Evolutionary conservation across 2,888 invertebrate genomes (phyloP), one percentile per base, ranked within the genome.

Genomic region (Megaustenia siamemsis): DNA sequence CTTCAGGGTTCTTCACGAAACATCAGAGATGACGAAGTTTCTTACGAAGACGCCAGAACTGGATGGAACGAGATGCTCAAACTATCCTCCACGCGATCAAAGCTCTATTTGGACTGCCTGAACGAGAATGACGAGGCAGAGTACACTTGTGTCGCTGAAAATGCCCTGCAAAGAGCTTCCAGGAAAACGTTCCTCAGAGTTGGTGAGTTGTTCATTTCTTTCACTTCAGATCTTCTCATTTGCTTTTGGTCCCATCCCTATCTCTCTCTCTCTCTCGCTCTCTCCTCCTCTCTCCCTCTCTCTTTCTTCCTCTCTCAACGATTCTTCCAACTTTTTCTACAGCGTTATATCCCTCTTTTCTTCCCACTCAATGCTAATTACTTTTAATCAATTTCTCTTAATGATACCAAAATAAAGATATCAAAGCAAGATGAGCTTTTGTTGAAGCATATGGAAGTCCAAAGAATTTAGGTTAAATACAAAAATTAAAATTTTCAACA

Each of bases 121-220:
- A 93, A 95, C 21, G 95, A 95, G 0, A 94, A 95, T 1, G 96
- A 96, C 88, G 96, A 96, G 40, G 97, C 96, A 77, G 94, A 95
- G 3, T 97, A 96, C 94, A 96, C 96, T 2, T 98, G 98, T 91
- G 95, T 97, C 1, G 97, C 96, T 0, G 90, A 92, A 85, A 91
- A 90, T 5, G 88, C 90, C 1, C 86, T 86, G 32, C 80, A 88
- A 60, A 88, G 90, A 68, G 92, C 91, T 63, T 75, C 89, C 24
- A 89, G 90, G 63, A 85, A 21, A 90, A 90, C 43, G 43, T 68
- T 28, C 43, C 45, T 78, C 5, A 63, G 21, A 78, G 63, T 78
- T 63, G 78, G 78, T 78, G 24, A 66, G 78, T 83, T 10, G n/a
- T n/a, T n/a, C n/a, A n/a, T n/a, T n/a, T n/a, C n/a, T n/a, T n/a